These are phyloP conservation scores for Litoditis marina DNA, from an alignment of 2,888 invertebrate genomes.

Conservation along the genomic window DNA sequence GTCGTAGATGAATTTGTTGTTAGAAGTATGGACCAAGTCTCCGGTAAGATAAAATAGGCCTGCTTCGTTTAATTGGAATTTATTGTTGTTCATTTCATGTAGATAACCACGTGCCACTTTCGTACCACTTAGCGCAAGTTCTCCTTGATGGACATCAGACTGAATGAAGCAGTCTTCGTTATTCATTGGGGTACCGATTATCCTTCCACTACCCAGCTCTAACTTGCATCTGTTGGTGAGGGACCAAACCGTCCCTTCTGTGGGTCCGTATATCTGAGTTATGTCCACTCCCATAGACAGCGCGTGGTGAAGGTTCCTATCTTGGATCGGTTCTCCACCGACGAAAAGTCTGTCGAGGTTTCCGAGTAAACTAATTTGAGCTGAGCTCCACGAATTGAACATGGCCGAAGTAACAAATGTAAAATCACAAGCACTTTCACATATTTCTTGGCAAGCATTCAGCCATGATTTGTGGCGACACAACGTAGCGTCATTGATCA, in stretches of 20 bases:
- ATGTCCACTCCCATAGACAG: conserved; percentile 15
- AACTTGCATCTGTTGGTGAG: conserved; percentile 29
- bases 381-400: conserved; percentile 41
- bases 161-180: conserved; percentile 21
- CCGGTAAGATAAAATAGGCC: conserved; percentile 23
- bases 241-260: conserved; percentile 55
- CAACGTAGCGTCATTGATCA: conserved; percentile 35
- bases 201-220: conserved; percentile 17
- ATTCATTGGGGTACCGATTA: conserved; percentile 34
- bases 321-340: conserved; percentile 51
- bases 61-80: neutral
- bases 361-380: conserved; percentile 24
- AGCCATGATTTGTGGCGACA: conserved; percentile 11
- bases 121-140: conserved; percentile 23
- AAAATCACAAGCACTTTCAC: conserved; percentile 19
- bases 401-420: conserved; percentile 51
- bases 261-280: conserved; percentile 56
- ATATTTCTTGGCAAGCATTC: neutral
- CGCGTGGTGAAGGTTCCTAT: conserved; percentile 18
- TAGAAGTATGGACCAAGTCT: conserved; percentile 25
- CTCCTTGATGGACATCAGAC: conserved; percentile 16
- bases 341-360: conserved; percentile 39
- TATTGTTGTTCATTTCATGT: neutral
- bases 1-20: conserved; percentile 18
- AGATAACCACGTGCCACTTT: conserved; percentile 37